A percentile compares a stretch with the other conserved stretches of the same genome.
Conservation (phyloP, 2,113 vertebrate genomes). For the Cebus imitator region DNA sequence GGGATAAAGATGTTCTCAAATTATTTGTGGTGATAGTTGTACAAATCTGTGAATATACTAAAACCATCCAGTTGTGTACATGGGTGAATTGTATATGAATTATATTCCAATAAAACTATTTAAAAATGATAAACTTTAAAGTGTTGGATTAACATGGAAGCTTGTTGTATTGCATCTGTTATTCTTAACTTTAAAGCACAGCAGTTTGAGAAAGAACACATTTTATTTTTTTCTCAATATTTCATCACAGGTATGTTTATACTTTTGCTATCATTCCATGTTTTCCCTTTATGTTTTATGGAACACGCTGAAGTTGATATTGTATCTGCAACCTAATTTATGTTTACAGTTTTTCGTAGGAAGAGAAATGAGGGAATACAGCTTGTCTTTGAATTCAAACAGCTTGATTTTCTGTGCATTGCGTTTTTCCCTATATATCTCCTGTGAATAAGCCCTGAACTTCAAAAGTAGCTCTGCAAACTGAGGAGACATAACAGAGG, state of each 20-base stretch:
- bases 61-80: not conserved
- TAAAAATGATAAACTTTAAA: not conserved
- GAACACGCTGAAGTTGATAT: not conserved
- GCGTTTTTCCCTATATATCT: not conserved
- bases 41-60: not conserved
- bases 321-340: not conserved
- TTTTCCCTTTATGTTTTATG: not conserved
- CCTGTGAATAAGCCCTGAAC: not conserved
- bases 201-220: not conserved
- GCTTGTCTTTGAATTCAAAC: not conserved
- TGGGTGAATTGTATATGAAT: not conserved
- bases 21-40: not conserved
- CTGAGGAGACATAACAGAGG: not conserved
- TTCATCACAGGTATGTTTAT: slow-evolving; percentile 15
- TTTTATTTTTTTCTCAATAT: not conserved
- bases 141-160: not conserved
- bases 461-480: not conserved
- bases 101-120: not conserved
- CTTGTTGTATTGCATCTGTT: not conserved
- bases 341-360: slow-evolving; percentile 8
- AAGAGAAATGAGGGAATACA: slow-evolving; percentile 16
- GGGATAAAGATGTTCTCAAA: not conserved
- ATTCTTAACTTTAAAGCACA: slow-evolving; percentile 13
- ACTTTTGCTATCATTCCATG: not conserved
- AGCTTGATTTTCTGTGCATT: not conserved